Evolutionary conservation across 1,140 invertebrate genomes (phyloP).

Genomic region (Drosophila bipectinata): DNA sequence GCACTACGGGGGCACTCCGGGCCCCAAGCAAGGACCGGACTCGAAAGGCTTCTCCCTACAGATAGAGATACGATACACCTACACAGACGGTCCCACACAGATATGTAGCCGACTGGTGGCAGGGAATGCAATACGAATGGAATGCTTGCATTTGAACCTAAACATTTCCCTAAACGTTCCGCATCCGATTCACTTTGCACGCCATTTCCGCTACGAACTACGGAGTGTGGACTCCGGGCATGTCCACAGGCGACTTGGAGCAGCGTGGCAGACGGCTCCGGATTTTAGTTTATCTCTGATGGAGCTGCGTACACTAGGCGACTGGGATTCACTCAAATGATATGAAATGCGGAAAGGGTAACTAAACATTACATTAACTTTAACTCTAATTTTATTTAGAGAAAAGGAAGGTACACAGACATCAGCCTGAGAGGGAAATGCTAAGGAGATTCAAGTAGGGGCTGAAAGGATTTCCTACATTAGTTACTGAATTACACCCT

Average conservation of each 20-base stretch:
- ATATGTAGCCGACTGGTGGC: constrained; percentile 3
- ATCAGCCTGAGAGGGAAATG: too few species aligned
- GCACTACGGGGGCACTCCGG: not conserved
- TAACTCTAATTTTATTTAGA: not conserved
- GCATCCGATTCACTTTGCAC: constrained; percentile 79
- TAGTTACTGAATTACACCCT: too few species aligned
- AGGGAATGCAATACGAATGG: constrained; percentile 42
- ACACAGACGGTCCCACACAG: constrained; percentile 1
- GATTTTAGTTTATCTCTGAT: constrained; percentile 37
- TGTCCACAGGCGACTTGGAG: constrained; percentile 41
- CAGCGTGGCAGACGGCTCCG: constrained; percentile 12
- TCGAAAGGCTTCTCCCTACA: constrained; percentile 31
- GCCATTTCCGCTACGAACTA: constrained; percentile 66
- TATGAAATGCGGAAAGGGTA: not conserved
- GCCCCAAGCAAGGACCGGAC: constrained; percentile 28
- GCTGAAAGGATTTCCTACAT: too few species aligned
- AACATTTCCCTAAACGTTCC: constrained; percentile 72
- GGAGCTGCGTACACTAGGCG: constrained; percentile 29
- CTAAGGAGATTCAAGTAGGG: too few species aligned
- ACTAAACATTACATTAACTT: not conserved
- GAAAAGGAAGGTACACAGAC: too few species aligned
- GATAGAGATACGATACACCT: constrained; percentile 42
- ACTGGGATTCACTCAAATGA: constrained; percentile 17
- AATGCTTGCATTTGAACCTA: constrained; percentile 77
- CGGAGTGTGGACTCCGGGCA: constrained; percentile 34